These are phyloP conservation scores for Chrysaora quinquecirrha DNA, from an alignment of 30 jellyfish, hydroid and myxozoan species.

Conservation along the genomic window DNA sequence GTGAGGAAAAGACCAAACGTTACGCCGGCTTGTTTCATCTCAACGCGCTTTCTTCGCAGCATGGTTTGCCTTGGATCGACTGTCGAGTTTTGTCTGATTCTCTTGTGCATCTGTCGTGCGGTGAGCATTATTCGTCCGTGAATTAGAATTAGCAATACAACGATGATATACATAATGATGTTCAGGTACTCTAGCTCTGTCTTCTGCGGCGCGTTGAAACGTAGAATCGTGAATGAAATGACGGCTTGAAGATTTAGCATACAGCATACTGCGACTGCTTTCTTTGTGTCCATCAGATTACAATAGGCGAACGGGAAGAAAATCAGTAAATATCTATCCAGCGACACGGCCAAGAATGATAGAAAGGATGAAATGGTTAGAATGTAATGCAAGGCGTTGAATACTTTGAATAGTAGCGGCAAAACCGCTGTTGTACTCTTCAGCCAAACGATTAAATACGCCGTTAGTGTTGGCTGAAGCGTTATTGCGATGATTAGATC, in stretches of 20 bases:
- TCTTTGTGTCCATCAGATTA: slow-evolving; percentile 21
- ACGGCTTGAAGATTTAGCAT: slow-evolving; percentile 18
- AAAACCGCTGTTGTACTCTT: slow-evolving; percentile 9
- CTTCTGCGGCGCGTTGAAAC: slow-evolving; percentile 25
- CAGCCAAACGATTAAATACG: slow-evolving; percentile 48
- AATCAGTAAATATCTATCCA: slow-evolving; percentile 54
- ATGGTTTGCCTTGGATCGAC: slow-evolving; percentile 17
- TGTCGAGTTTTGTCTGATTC: slow-evolving; percentile 28
- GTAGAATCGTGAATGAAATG: slow-evolving; percentile 36
- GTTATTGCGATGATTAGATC: slow-evolving; percentile 52
- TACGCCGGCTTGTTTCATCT: slow-evolving; percentile 66
- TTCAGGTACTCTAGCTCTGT: slow-evolving; percentile 3
- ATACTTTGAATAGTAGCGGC: slow-evolving; percentile 10
- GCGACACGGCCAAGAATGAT: slow-evolving; percentile 55
- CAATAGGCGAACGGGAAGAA: slow-evolving; percentile 45
- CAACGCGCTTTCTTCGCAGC: slow-evolving; percentile 56
- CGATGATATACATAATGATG: slow-evolving; percentile 52
- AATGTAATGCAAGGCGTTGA: slow-evolving; percentile 40
- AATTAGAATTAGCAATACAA: slow-evolving; percentile 35
- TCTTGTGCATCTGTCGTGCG: slow-evolving; percentile 34
- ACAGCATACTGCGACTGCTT: slow-evolving; percentile 25
- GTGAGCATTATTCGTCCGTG: slow-evolving; percentile 60
- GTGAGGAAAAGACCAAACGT: slow-evolving; percentile 55
- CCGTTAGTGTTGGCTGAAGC: slow-evolving; percentile 58
- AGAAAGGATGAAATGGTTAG: slow-evolving; percentile 34